Evolutionary conservation across 2,797 vertebrate genomes (phyloP).

Genomic region (Gambusia yucatana): DNA sequence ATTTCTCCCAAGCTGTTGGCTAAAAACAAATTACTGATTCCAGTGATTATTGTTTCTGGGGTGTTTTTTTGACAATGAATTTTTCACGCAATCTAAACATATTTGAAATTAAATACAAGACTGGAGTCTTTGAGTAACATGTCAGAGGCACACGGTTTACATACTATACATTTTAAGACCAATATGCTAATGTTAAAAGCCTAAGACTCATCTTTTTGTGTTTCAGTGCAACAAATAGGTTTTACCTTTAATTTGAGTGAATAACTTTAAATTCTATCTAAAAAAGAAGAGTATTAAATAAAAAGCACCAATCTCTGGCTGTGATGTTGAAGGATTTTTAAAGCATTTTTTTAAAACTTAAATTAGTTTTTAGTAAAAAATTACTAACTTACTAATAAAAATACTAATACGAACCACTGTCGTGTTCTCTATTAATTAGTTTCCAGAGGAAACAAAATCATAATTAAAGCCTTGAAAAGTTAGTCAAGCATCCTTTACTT

Average conservation of each 20-base stretch:
- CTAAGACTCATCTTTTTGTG: not conserved
- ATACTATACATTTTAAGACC: not conserved
- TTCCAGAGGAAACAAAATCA: not conserved
- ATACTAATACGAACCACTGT: not conserved
- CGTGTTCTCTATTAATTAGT: not conserved
- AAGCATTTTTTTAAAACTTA: not conserved
- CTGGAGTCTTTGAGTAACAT: not conserved
- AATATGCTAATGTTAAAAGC: not conserved
- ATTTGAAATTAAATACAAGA: not conserved
- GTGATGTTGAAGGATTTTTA: not conserved
- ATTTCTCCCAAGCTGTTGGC: not conserved
- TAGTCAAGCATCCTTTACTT: not conserved
- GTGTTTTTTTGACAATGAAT: not conserved
- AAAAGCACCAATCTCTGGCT: not conserved
- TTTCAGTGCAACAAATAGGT: not conserved
- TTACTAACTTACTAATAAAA: not conserved
- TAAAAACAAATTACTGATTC: not conserved
- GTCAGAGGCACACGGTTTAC: not conserved
- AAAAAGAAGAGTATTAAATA: not conserved
- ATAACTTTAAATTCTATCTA: not conserved
- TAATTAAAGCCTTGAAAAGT: not conserved
- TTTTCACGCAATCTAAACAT: not conserved
- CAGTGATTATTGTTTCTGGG: not conserved
- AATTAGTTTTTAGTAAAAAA: not conserved
- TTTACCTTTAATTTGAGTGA: not conserved